phyloP scores from a whole-genome alignment of 1,140 invertebrate genomes.

The Ceratina japonica region DNA sequence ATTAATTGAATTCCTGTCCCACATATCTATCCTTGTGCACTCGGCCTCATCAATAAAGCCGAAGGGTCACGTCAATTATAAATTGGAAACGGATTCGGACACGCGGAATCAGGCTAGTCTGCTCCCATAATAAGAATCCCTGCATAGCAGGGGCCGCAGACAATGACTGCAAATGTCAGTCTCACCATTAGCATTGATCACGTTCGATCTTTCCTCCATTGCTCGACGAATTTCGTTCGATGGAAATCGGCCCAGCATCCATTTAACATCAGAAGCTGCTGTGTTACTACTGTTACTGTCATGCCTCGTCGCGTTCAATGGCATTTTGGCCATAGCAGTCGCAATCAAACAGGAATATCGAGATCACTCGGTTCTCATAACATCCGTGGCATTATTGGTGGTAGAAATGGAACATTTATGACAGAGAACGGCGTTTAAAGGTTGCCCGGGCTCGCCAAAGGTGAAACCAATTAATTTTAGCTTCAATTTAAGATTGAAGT shows the following conservation, averaged over 20 bases:
- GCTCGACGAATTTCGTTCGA: conserved; percentile 28
- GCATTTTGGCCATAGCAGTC: neutral
- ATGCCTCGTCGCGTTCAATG: neutral
- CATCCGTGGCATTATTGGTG: neutral
- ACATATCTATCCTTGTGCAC: neutral
- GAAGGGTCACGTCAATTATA: neutral
- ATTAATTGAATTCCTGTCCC: too few species aligned
- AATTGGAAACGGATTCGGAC: conserved; percentile 35
- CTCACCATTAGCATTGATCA: conserved; percentile 77
- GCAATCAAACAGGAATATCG: neutral
- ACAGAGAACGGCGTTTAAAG: neutral
- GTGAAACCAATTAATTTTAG: neutral
- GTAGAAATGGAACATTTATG: neutral
- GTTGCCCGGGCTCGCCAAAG: neutral
- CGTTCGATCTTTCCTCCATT: conserved; percentile 65
- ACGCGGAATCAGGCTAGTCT: conserved; percentile 38
- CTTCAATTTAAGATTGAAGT: neutral
- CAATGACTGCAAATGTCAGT: conserved; percentile 79
- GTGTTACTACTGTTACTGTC: too few species aligned
- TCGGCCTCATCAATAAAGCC: neutral
- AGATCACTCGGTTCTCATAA: neutral
- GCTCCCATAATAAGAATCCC: conserved; percentile 67
- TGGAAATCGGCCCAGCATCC: conserved; percentile 24
- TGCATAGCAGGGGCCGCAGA: conserved; percentile 66
- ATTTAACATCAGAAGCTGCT: neutral